Percentiles rank a stretch among this genome's conserved stretches.
phyloP scores from a whole-genome alignment of 2,113 vertebrate genomes.

The Thalassarche chlororhynchos region DNA sequence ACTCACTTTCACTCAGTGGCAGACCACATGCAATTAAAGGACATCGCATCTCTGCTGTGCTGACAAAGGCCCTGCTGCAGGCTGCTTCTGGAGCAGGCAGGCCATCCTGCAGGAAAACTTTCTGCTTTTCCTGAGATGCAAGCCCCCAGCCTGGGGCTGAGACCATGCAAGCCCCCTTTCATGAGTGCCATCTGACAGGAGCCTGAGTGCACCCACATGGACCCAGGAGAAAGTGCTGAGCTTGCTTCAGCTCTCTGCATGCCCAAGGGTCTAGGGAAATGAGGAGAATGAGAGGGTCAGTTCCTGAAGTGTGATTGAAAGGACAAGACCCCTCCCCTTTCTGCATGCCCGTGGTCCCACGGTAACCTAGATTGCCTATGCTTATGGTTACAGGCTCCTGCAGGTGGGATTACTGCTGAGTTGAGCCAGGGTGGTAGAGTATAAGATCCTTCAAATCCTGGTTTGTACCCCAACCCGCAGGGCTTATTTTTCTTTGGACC shows the following conservation, averaged over 20 bases:
- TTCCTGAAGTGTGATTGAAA: not conserved
- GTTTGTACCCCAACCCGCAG: not conserved
- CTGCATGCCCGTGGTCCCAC: not conserved
- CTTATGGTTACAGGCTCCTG: not conserved
- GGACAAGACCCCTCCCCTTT: not conserved
- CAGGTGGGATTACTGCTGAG: not conserved
- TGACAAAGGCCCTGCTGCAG: not conserved
- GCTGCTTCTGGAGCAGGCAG: not conserved
- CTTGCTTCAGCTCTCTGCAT: not conserved
- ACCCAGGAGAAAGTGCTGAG: not conserved
- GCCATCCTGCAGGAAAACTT: not conserved
- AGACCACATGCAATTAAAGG: not conserved
- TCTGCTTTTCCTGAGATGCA: not conserved
- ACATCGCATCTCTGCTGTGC: not conserved
- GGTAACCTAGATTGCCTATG: no score
- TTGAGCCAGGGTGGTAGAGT: no score
- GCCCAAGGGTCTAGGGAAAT: not conserved
- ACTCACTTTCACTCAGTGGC: not conserved
- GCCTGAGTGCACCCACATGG: not conserved
- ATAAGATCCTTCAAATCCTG: not conserved
- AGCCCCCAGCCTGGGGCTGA: not conserved
- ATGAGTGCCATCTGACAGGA: not conserved
- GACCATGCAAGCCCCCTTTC: not conserved
- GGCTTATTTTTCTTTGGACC: not conserved
- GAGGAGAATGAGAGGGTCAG: no score